These are phyloP conservation scores for Spilogale gracilis DNA, from an alignment of 2,113 vertebrate genomes.

Conservation along the genomic window DNA sequence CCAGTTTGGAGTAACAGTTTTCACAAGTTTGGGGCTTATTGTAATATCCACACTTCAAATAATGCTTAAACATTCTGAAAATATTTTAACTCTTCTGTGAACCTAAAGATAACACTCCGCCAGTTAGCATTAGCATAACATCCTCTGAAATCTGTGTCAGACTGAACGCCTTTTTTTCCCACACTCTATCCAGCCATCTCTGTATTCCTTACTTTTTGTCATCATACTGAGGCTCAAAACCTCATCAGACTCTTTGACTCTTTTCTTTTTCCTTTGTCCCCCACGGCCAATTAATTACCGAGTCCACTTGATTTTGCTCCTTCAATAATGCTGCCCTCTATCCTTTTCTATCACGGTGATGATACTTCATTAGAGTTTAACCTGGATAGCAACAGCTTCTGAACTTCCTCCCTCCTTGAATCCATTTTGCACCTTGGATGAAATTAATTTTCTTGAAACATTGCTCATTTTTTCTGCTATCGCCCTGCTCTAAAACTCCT, in stretches of 20 bases:
- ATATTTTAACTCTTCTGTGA: background rate
- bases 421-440: background rate
- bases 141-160: background rate
- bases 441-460: constrained; percentile 39
- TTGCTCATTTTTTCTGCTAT: background rate
- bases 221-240: background rate
- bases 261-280: background rate
- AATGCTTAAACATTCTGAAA: background rate
- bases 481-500: background rate
- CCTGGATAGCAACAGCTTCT: background rate
- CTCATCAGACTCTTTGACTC: background rate
- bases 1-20: constrained; percentile 12
- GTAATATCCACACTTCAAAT: background rate
- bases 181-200: background rate
- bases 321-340: background rate
- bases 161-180: background rate
- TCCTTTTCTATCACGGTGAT: accelerated
- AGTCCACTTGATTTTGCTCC: background rate
- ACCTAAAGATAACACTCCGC: background rate
- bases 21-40: background rate
- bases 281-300: background rate
- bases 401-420: background rate
- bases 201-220: background rate
- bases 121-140: background rate
- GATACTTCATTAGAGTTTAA: background rate